Evolutionary conservation across 2,113 vertebrate genomes (phyloP).

Genomic region (Callospermophilus lateralis): DNA sequence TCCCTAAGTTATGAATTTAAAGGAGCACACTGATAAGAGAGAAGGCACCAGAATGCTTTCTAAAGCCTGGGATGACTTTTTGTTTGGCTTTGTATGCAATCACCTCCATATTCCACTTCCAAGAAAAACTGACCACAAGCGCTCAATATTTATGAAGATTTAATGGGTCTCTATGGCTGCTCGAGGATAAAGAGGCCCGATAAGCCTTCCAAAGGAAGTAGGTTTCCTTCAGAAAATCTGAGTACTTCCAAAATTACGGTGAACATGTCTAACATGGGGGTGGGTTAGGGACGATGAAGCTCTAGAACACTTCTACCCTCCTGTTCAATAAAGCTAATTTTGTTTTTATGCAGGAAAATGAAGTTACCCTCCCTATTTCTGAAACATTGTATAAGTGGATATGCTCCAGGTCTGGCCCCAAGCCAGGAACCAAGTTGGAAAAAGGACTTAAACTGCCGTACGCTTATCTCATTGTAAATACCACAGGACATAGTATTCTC

Average conservation of each 20-base stretch:
- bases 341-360: neutral
- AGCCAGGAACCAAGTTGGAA: neutral
- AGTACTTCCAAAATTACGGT: neutral
- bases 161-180: constrained; percentile 44
- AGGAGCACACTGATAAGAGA: neutral
- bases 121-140: constrained; percentile 50
- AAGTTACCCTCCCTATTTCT: neutral
- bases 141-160: constrained; percentile 52
- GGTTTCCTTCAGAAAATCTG: constrained; percentile 40
- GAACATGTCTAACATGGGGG: neutral
- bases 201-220: constrained; percentile 55
- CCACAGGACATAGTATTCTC: neutral
- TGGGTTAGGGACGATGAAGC: neutral
- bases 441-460: neutral
- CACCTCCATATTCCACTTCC: constrained; percentile 29
- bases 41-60: neutral
- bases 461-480: neutral
- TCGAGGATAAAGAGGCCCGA: constrained; percentile 24
- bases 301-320: neutral
- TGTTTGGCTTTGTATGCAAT: neutral
- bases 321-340: neutral
- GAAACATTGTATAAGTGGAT: neutral
- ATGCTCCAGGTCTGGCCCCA: neutral
- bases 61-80: neutral
- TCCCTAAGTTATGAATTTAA: neutral